phyloP scores from a whole-genome alignment of 1,140 invertebrate genomes.

The Drosophila teissieri region DNA sequence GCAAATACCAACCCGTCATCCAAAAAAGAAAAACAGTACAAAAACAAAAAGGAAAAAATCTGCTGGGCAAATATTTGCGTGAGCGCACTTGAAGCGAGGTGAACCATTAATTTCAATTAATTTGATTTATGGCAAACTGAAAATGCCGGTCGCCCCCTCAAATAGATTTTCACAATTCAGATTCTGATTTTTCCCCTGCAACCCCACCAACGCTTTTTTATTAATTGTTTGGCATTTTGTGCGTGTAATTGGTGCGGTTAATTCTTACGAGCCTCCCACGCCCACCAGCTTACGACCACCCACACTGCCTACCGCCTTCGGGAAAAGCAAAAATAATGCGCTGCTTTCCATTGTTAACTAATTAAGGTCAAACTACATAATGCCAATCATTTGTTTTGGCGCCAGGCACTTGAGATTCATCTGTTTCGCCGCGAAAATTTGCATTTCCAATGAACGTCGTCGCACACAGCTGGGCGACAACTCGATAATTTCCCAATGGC shows the following conservation, averaged over 20 bases:
- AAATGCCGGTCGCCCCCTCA: constrained; percentile 38
- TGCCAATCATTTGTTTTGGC: constrained; percentile 45
- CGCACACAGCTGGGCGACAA: constrained; percentile 49
- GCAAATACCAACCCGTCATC: constrained; percentile 18
- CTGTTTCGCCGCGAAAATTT: constrained; percentile 28
- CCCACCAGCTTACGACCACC: neutral
- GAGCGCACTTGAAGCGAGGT: constrained; percentile 59
- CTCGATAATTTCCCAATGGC: constrained; percentile 69
- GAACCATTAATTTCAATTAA: constrained; percentile 78
- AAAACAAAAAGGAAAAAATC: constrained; percentile 19
- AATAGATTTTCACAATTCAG: constrained; percentile 52
- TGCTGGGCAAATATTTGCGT: constrained; percentile 52
- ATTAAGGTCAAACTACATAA: constrained; percentile 60
- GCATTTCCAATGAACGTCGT: constrained; percentile 30
- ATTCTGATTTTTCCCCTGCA: constrained; percentile 2
- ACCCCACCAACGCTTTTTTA: constrained; percentile 2
- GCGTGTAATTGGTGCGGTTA: constrained; percentile 64
- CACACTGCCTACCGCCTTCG: neutral
- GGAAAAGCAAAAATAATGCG: constrained; percentile 14
- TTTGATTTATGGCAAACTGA: constrained; percentile 73
- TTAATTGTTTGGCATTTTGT: constrained; percentile 67
- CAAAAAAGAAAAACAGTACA: constrained; percentile 7
- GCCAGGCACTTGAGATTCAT: constrained; percentile 30
- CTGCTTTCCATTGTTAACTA: constrained; percentile 53
- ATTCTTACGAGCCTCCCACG: constrained; percentile 13